Evolutionary conservation across 2,113 vertebrate species (phyloP).

Genomic region (Callocephalon fimbriatum): DNA sequence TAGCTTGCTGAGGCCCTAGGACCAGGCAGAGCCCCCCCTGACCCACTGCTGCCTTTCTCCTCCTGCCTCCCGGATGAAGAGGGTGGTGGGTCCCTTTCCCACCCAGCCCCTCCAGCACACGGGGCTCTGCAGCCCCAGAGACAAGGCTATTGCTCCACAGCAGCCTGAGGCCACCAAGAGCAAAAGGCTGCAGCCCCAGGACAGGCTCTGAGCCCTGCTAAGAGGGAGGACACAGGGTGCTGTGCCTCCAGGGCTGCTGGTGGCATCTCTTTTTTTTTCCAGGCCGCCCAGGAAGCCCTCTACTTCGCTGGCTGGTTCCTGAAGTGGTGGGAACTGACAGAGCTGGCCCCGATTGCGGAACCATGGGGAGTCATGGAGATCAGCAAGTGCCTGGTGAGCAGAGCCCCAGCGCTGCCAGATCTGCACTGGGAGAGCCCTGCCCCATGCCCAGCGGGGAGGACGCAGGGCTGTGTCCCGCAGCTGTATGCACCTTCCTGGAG

Average conservation of each 20-base stretch:
- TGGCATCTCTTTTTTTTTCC: neutral
- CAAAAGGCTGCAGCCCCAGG: accelerated
- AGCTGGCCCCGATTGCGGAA: accelerated
- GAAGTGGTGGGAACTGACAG: neutral
- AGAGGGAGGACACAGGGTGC: neutral
- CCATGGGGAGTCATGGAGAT: neutral
- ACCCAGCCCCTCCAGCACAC: accelerated
- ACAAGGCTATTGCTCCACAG: accelerated
- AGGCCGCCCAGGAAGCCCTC: neutral
- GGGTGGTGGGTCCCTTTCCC: neutral
- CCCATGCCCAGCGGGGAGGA: accelerated
- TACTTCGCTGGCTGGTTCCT: neutral
- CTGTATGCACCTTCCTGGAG: accelerated
- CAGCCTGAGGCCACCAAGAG: neutral
- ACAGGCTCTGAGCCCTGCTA: neutral
- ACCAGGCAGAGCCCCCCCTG: neutral
- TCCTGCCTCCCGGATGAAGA: accelerated
- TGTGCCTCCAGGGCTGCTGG: accelerated
- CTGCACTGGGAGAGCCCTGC: neutral
- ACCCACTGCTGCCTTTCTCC: neutral
- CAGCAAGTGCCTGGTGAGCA: neutral
- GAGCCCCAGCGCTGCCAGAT: accelerated
- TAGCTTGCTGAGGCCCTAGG: neutral
- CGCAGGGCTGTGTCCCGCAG: accelerated
- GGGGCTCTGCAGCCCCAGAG: neutral